Conservation (phyloP, 2,797 vertebrate species). For the Manis pentadactyla region DNA sequence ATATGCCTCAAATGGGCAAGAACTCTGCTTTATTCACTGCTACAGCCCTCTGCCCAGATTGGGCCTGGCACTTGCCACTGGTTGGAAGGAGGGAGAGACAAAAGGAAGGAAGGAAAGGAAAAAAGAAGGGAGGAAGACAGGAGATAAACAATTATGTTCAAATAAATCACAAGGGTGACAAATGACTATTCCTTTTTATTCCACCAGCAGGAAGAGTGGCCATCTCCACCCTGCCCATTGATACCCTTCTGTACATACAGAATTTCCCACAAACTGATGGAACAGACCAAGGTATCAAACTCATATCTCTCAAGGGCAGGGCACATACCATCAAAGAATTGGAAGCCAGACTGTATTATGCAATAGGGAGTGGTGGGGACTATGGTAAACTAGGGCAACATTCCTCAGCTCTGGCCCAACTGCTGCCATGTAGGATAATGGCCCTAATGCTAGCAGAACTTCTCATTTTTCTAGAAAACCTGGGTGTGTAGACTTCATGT, state of each 20-base stretch:
- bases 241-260: fast-evolving
- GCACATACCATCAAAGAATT: fast-evolving
- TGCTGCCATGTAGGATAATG: no score
- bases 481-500: no score
- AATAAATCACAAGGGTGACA: no score
- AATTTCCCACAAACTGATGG: not conserved
- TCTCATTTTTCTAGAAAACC: no score
- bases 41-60: not conserved
- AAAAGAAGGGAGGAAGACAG: not conserved
- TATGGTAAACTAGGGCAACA: fast-evolving
- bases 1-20: not conserved
- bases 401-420: no score
- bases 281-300: not conserved
- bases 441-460: no score
- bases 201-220: not conserved
- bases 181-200: not conserved
- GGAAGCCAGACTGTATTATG: not conserved
- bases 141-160: no score
- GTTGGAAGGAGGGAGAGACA: not conserved
- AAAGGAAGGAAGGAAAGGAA: fast-evolving
- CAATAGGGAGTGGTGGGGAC: not conserved
- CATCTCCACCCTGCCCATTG: not conserved
- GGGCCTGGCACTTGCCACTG: not conserved
- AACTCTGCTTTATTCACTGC: not conserved
- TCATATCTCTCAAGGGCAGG: not conserved